Conservation (phyloP, 2,888 invertebrate species). For the Apodemia hepburni region DNA sequence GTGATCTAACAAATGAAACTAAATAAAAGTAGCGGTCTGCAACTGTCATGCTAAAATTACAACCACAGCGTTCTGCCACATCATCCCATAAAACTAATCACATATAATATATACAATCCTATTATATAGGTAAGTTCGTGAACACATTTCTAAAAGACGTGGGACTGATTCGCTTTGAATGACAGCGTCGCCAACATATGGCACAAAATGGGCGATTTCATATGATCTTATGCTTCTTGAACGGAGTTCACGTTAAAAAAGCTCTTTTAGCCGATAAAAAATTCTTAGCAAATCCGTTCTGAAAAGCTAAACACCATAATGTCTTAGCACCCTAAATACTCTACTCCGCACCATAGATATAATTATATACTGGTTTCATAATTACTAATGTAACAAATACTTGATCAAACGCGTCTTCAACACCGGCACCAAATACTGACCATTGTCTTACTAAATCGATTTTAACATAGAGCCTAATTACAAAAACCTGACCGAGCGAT, state of each 20-base stretch:
- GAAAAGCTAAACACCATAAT: not conserved
- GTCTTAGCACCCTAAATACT: not conserved
- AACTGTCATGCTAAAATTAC: not conserved
- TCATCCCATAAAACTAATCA: constrained; percentile 23
- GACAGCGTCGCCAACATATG: constrained; percentile 15
- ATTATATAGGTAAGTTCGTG: constrained; percentile 69
- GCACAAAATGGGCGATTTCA: constrained; percentile 7
- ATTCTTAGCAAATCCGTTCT: not conserved
- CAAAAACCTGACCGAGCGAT: too few species aligned
- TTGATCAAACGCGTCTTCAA: not conserved
- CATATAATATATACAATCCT: constrained; percentile 56
- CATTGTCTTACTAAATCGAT: not conserved
- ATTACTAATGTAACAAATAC: not conserved
- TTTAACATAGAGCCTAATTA: too few species aligned
- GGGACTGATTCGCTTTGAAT: constrained; percentile 38
- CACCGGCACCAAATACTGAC: not conserved
- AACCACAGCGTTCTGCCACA: constrained; percentile 1
- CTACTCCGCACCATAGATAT: not conserved
- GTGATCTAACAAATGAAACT: not conserved
- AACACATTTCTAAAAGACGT: constrained; percentile 77
- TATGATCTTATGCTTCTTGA: not conserved
- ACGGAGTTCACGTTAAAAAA: not conserved
- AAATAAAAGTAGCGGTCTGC: not conserved
- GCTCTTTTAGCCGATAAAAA: not conserved
- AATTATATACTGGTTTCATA: not conserved